Base-by-base conservation (phyloP, 2,888 invertebrate species). In the Caenorhabditis sp. region DNA sequence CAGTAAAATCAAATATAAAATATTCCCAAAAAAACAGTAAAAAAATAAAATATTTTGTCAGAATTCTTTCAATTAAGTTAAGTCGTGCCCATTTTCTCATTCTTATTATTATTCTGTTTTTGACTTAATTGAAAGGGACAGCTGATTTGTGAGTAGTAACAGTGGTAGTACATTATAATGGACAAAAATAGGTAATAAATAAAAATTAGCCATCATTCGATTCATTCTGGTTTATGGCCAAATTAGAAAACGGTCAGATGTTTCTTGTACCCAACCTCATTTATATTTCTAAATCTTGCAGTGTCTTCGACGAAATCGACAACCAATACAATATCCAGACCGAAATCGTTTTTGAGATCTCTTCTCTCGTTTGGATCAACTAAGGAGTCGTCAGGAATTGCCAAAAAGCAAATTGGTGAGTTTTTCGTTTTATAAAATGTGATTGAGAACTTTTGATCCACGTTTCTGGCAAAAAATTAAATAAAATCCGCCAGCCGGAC, bases 311-410 rank as follows among this genome's bases (percentile, higher is more conserved):
- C 37, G 3, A 36, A 58, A 24, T 43, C 73, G 23, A 61, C 66
- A 1, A 63, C 71, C 3, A 17, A 51, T 14, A 69, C 73, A 19
- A 66, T 60, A 54, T 68, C 68, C 3, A 23, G 73, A 6, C 73
- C 73, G 6, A 21, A 68, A 63, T 73, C 73, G 8, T 73, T 73
- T 27, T 60, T 73, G 5, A 43, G 66, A 43, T 73, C 73, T 17
- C 43, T 73, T 0, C 54, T 73, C 14, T 72, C 72, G 1, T 72
- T 72, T 64, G 72, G 72, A 2, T 6, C 31, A 31, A 61, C 58
- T 3, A 64, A 63, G 31, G 8, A 50, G 17, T 65, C 31, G 57
- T 1, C 31, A 14, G 43, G 43, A 14, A 43, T 43, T 17, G 43
- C 43, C 10, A 43, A 43, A 43, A 43, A 43, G 14, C 43, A 43